These are phyloP conservation scores for Muricea muricata DNA, from an alignment of 92 coral and sea anemone genomes.

Conservation along the genomic window DNA sequence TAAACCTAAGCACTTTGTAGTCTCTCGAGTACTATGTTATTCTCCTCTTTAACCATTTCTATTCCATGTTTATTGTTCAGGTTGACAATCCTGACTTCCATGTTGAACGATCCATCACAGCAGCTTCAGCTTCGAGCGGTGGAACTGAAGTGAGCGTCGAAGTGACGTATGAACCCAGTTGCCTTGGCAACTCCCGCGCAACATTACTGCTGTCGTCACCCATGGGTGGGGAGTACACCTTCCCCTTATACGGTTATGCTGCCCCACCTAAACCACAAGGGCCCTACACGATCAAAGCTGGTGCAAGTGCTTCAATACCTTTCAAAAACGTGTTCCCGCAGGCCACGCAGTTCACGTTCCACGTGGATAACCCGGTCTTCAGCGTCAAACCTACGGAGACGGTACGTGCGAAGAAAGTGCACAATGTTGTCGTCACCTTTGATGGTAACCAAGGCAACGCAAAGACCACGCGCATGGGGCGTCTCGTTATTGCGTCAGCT, in stretches of 20 bases:
- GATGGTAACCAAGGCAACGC: slow-evolving; percentile 93
- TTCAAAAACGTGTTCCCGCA: slow-evolving; percentile 94
- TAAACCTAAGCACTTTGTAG: no score
- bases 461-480: slow-evolving; percentile 97
- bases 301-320: slow-evolving; percentile 85
- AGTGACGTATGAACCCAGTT: slow-evolving; percentile 91
- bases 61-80: slow-evolving; percentile 40
- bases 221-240: slow-evolving; percentile 91
- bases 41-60: no score
- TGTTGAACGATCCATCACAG: slow-evolving; percentile 92
- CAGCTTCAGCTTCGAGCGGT: slow-evolving; percentile 99
- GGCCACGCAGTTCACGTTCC: slow-evolving; percentile 90
- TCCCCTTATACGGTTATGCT: slow-evolving; percentile 95
- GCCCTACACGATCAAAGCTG: slow-evolving; percentile 93
- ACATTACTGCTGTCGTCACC: slow-evolving; percentile 77
- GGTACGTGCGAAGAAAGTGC: slow-evolving; percentile 90
- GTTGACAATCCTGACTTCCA: slow-evolving; percentile 96
- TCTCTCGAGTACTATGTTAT: no score
- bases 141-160: slow-evolving; percentile 97
- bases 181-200: slow-evolving; percentile 95
- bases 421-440: slow-evolving; percentile 87
- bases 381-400: slow-evolving; percentile 91
- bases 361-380: slow-evolving; percentile 89
- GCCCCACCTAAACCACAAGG: slow-evolving; percentile 98
- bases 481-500: slow-evolving; percentile 87